These are phyloP conservation scores for Siniperca obscura DNA, from an alignment of 2,797 vertebrate genomes.

Conservation along the genomic window DNA sequence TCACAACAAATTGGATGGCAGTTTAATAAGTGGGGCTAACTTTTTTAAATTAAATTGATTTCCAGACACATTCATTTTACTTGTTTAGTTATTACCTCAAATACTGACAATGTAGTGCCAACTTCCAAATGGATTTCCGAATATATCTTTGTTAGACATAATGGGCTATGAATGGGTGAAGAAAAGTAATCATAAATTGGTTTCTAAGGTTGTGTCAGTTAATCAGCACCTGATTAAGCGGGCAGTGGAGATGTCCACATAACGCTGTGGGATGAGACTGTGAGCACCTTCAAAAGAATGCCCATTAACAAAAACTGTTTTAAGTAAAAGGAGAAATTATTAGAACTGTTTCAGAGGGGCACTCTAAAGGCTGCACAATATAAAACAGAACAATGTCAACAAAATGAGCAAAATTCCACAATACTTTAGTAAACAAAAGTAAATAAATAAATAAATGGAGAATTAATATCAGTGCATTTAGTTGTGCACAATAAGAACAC, in stretches of 20 bases:
- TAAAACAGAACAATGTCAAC: conserved; percentile 14
- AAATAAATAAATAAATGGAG: neutral
- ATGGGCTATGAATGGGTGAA: conserved; percentile 53
- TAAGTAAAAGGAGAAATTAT: conserved; percentile 10
- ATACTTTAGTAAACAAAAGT: neutral
- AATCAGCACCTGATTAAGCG: conserved; percentile 75
- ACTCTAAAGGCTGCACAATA: conserved; percentile 16
- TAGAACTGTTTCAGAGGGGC: conserved; percentile 9
- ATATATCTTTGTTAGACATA: conserved; percentile 68
- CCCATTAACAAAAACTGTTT: conserved; percentile 21
- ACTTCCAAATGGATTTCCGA: conserved; percentile 68
- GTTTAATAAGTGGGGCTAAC: conserved; percentile 47
- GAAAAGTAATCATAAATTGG: conserved; percentile 60
- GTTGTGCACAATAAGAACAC: conserved; percentile 10
- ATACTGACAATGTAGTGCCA: conserved; percentile 28
- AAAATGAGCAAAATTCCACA: conserved; percentile 15
- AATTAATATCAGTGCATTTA: conserved; percentile 25
- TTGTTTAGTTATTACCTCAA: conserved; percentile 50
- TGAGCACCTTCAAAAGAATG: conserved; percentile 28
- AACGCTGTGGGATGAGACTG: conserved; percentile 17
- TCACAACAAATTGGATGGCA: conserved; percentile 44
- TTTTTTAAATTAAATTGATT: conserved; percentile 62
- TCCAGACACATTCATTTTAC: conserved; percentile 29
- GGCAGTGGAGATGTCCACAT: conserved; percentile 62
- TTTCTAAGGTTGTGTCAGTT: conserved; percentile 68